Conservation (phyloP, 2,113 vertebrate species). For the Puntigrus tetrazona region DNA sequence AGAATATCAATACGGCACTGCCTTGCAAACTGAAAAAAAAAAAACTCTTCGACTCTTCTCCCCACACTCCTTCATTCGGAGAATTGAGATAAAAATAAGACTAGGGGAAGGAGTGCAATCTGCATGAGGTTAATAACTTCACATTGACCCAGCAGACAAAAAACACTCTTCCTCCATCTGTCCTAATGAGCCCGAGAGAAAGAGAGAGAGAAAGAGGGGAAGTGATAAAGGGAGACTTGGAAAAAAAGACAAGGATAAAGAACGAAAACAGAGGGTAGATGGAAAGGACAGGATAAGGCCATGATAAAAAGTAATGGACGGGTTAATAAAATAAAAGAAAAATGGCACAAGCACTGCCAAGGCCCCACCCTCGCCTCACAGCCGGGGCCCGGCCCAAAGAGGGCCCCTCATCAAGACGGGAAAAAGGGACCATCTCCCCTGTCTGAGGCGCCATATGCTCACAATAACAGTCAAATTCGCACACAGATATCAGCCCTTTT, state of each 20-base stretch:
- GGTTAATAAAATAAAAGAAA: constrained; percentile 35
- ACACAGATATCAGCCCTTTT: constrained; percentile 58
- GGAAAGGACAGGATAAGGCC: not conserved
- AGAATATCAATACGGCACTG: not conserved
- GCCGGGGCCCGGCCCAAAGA: constrained; percentile 21
- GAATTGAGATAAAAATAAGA: constrained; percentile 23
- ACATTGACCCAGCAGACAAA: constrained; percentile 48
- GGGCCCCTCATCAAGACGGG: constrained; percentile 35
- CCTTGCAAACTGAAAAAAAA: not conserved
- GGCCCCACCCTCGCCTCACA: constrained; percentile 24
- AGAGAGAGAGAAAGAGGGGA: constrained; percentile 15
- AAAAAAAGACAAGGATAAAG: constrained; percentile 13
- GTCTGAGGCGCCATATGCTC: constrained; percentile 60
- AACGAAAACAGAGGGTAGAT: not conserved
- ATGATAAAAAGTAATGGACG: not conserved
- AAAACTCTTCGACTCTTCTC: not conserved
- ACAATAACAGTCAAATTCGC: constrained; percentile 57
- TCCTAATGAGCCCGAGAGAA: constrained; percentile 21
- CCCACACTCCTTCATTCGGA: not conserved
- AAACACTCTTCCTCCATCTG: constrained; percentile 40
- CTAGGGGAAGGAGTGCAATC: constrained; percentile 33
- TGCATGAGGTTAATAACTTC: constrained; percentile 47
- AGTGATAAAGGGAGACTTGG: not conserved
- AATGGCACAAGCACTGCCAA: constrained; percentile 22
- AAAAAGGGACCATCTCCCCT: constrained; percentile 46